phyloP scores from a whole-genome alignment of 2,888 invertebrate species.

The Oasisia sp. region DNA sequence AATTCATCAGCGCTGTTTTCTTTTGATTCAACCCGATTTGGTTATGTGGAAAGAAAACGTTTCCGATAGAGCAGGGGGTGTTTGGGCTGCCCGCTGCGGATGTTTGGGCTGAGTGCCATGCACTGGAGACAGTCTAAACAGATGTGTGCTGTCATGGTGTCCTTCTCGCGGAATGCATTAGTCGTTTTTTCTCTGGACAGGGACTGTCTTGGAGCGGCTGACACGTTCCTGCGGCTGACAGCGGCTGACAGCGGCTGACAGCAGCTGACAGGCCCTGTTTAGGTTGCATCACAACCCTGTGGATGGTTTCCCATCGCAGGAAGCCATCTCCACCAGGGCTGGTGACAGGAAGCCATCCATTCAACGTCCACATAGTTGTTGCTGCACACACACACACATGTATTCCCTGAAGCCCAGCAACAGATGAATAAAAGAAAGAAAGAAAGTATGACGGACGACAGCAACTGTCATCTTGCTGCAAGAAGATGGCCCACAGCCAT shows the following conservation, averaged over 20 bases:
- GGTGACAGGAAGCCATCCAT: conserved; percentile 1
- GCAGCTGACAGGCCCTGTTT: not conserved
- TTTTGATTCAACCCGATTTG: not conserved
- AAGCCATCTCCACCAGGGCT: not conserved
- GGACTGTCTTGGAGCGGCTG: not conserved
- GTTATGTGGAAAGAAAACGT: conserved; percentile 7
- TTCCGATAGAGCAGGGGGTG: not conserved
- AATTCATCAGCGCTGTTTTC: not conserved
- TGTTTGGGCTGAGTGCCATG: not conserved
- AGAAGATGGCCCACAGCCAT: not conserved
- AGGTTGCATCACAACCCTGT: not conserved
- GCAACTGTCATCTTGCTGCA: not conserved
- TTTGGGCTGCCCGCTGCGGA: not conserved
- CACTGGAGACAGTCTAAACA: not conserved
- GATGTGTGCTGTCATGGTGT: not conserved
- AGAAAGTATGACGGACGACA: not conserved
- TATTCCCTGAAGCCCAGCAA: not conserved
- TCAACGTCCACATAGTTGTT: not conserved
- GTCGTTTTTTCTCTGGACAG: not conserved
- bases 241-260: not conserved
- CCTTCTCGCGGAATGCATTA: not conserved
- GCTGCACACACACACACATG: not conserved
- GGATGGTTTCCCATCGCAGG: not conserved
- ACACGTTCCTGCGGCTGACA: not conserved
- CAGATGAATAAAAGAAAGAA: not conserved